Evolutionary conservation across 2,888 invertebrate species (phyloP), one percentile per base, ranked within the genome.

Genomic region (Platycheirus albimanus): DNA sequence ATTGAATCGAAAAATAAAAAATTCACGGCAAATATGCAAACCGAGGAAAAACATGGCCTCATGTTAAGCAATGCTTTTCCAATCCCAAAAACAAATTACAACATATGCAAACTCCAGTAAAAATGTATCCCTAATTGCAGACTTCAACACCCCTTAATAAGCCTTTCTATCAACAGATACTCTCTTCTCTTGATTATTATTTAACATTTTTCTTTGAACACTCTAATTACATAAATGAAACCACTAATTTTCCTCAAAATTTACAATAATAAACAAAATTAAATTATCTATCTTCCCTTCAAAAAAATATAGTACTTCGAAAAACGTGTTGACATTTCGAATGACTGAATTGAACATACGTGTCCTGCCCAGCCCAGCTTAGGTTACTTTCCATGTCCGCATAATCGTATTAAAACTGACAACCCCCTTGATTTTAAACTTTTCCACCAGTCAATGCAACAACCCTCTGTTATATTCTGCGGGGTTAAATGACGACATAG

Each of bases 171-270:
- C 64, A 77, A 77, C 77, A 77, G 69, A 77, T 77, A 63, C 54
- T 49, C 41, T 56, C 56, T 70, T 49, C 49, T 45, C 47, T 69
- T 47, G 56, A 64, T 56, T 56, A 64, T 56, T 49, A 33, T 33
- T 33, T 33, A 1, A 41, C n/a, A 54, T 54, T 64, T 77, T 70
- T 64, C 70, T 49, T 56, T 77, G 70, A 77, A 64, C 70, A 77
- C 54, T 64, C 70, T 33, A 33, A 70, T 77, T 80, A 86, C 88
- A 87, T 87, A 33, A 88, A 89, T 88, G 88, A 87, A 88, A 88
- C 89, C 88, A 88, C 88, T 87, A 89, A 89, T 89, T 89, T 87
- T 86, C 86, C 64, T 56, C 63, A 49, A 77, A 77, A 11, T 61
- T 30, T 43, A 24, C 58, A 61, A 41, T 36, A 49, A 30, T 51